Conservation (phyloP, 1,140 invertebrate genomes). For the Kradibia gibbosae region DNA sequence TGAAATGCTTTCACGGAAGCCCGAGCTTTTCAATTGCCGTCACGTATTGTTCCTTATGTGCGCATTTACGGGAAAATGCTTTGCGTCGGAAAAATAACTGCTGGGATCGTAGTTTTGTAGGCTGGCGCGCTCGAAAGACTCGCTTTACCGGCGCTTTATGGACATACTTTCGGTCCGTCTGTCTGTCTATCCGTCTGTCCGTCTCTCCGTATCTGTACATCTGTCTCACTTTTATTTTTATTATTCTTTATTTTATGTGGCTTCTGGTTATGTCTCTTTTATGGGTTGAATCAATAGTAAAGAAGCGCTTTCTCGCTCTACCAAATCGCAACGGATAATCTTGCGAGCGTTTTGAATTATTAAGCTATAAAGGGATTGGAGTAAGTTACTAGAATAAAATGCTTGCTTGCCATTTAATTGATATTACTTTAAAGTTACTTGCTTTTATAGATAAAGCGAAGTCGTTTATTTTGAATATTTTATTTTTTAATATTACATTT, state of each 20-base stretch:
- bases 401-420: not conserved
- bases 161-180: too few relatives aligned
- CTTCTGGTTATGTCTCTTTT: not conserved
- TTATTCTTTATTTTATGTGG: not conserved
- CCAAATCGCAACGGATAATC: not conserved
- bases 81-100: constrained; percentile 15
- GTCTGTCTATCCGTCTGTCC: too few relatives aligned
- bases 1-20: not conserved
- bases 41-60: not conserved
- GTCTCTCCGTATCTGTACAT: too few relatives aligned
- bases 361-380: not conserved
- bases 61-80: not conserved
- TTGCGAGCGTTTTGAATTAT: constrained; percentile 10
- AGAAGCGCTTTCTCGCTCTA: not conserved
- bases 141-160: not conserved
- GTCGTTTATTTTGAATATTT: too few relatives aligned
- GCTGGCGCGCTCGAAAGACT: too few relatives aligned
- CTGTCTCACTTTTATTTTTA: not conserved
- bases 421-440: not conserved
- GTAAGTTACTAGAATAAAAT: not conserved
- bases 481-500: too few relatives aligned
- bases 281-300: not conserved
- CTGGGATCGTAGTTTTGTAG: not conserved
- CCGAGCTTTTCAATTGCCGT: not conserved
- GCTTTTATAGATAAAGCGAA: too few relatives aligned